A percentile compares a stretch with the other conserved stretches of the same genome.
phyloP scores from a whole-genome alignment of 2,888 invertebrate genomes.

The Cataglyphis rosenhaueri region DNA sequence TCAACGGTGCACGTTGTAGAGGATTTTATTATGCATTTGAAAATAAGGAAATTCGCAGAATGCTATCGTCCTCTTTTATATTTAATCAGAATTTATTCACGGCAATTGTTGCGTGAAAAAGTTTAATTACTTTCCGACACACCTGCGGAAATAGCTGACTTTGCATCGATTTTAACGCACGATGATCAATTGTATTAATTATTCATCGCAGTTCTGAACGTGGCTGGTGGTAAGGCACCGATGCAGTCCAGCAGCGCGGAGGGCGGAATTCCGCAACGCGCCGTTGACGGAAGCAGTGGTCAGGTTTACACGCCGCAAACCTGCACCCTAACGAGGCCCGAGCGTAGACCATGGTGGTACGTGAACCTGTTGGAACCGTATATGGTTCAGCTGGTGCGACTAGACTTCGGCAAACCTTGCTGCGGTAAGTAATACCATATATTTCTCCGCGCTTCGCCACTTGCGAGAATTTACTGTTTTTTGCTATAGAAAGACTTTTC shows the following conservation, averaged over 20 bases:
- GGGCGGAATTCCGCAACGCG: constrained; percentile 95
- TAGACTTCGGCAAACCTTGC: constrained; percentile 96
- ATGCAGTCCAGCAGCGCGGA: constrained; percentile 96
- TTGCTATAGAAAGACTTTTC: neutral
- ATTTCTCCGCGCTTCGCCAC: constrained; percentile 24
- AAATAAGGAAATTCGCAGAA: neutral
- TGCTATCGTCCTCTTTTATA: neutral
- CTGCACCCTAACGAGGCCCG: constrained; percentile 94
- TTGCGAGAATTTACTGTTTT: constrained; percentile 20
- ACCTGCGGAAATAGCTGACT: too few relatives aligned
- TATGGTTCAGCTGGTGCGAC: constrained; percentile 96
- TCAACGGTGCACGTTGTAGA: neutral
- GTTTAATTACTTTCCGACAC: neutral
- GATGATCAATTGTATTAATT: constrained; percentile 11
- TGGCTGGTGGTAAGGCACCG: constrained; percentile 97
- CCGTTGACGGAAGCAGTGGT: constrained; percentile 96
- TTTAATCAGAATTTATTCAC: neutral
- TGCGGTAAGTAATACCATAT: constrained; percentile 90
- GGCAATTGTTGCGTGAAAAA: neutral
- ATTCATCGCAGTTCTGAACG: constrained; percentile 91
- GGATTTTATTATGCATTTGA: constrained; percentile 1
- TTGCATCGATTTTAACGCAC: neutral
- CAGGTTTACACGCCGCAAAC: constrained; percentile 93
- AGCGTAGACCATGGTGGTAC: constrained; percentile 97
- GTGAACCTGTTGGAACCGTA: constrained; percentile 97